These are phyloP conservation scores for Criorhina ranunculi DNA, from an alignment of 2,888 invertebrate species.

Conservation along the genomic window DNA sequence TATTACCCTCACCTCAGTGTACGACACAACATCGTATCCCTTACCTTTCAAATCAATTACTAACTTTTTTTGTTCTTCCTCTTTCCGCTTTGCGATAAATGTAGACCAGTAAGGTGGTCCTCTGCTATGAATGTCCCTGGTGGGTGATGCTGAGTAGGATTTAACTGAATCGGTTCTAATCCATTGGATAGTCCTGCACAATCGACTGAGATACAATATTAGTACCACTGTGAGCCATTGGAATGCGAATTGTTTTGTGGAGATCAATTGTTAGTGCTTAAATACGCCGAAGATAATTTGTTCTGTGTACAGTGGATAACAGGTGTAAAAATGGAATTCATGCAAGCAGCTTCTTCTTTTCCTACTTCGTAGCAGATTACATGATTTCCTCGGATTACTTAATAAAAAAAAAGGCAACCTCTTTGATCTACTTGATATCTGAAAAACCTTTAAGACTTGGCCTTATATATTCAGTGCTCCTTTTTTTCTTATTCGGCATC, in stretches of 20 bases:
- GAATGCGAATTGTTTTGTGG: conserved; percentile 16
- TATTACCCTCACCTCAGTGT: conserved; percentile 24
- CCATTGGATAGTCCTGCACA: conserved; percentile 18
- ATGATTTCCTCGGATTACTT: too few relatives aligned
- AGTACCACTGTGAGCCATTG: conserved; percentile 30
- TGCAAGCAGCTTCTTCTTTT: too few relatives aligned
- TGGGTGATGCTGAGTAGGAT: conserved; percentile 51
- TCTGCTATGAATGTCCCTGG: conserved; percentile 7
- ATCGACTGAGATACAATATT: conserved; percentile 31
- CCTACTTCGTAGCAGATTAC: too few relatives aligned
- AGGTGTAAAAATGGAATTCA: neutral
- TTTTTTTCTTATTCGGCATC: too few relatives aligned
- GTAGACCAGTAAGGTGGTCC: neutral
- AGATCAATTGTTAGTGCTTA: conserved; percentile 3
- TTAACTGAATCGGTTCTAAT: conserved; percentile 50
- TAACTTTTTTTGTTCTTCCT: conserved; percentile 1
- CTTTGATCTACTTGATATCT: too few relatives aligned
- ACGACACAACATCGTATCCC: conserved; percentile 5
- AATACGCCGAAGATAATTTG: conserved; percentile 1
- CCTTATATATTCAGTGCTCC: too few relatives aligned
- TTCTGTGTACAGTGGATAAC: conserved; percentile 17
- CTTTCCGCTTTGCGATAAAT: conserved; percentile 7
- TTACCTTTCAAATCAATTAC: conserved; percentile 20
- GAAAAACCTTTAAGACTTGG: too few relatives aligned
- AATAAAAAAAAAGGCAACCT: too few relatives aligned